These are phyloP conservation scores for Philereme vetulata DNA, from an alignment of 2,888 invertebrate species.

Conservation along the genomic window DNA sequence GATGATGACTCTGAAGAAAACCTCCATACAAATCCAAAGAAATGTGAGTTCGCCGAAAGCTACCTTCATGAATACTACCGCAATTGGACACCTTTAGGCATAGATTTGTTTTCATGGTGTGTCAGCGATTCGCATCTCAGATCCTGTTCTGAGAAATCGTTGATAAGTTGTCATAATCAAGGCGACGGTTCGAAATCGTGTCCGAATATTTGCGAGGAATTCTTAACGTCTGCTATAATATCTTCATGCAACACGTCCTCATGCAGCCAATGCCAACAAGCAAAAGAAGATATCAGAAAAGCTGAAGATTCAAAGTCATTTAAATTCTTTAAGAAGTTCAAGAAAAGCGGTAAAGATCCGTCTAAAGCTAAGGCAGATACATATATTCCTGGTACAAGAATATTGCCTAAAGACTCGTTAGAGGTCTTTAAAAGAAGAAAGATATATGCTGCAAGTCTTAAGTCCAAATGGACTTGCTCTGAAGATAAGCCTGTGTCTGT, in stretches of 20 bases:
- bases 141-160: slow-evolving; percentile 53
- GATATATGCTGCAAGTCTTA: slow-evolving; percentile 56
- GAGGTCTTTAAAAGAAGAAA: slow-evolving; percentile 64
- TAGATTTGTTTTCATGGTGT: slow-evolving; percentile 58
- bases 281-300: slow-evolving; percentile 22
- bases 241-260: slow-evolving; percentile 51
- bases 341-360: slow-evolving; percentile 9
- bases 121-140: slow-evolving; percentile 56
- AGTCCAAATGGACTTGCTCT: slow-evolving; percentile 49
- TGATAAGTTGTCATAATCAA: slow-evolving; percentile 46
- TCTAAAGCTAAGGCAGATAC: slow-evolving; percentile 36
- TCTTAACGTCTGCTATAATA: slow-evolving; percentile 46
- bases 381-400: slow-evolving; percentile 39
- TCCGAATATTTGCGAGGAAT: slow-evolving; percentile 62
- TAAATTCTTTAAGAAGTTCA: slow-evolving; percentile 47
- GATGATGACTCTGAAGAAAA: slow-evolving; percentile 54
- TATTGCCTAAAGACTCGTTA: slow-evolving; percentile 67
- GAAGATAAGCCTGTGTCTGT: slow-evolving; percentile 36
- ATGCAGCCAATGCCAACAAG: slow-evolving; percentile 43
- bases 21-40: slow-evolving; percentile 41
- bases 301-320: slow-evolving; percentile 23
- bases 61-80: slow-evolving; percentile 65
- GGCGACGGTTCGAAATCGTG: slow-evolving; percentile 59
- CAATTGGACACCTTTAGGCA: slow-evolving; percentile 57
- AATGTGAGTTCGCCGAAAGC: slow-evolving; percentile 64